A percentile compares a stretch with the other conserved stretches of the same genome.
phyloP scores from a whole-genome alignment of 2,113 vertebrate species.

The Pipra filicauda region DNA sequence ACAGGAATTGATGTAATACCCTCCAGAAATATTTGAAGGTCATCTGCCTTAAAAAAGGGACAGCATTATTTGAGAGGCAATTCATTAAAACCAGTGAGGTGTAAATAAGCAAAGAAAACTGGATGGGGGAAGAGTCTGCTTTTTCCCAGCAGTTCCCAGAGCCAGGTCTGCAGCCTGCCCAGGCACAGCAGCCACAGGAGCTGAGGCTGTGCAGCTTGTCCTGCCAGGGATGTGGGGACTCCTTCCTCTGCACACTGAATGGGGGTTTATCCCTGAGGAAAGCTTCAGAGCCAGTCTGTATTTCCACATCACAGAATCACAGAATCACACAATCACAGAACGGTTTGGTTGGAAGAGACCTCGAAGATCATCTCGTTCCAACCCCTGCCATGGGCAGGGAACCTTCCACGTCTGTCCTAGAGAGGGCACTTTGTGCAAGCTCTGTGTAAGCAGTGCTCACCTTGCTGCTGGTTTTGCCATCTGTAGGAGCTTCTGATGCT shows the following conservation, averaged over 20 bases:
- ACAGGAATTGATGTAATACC: neutral
- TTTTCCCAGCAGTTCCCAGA: neutral
- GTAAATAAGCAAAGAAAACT: neutral
- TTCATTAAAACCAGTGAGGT: neutral
- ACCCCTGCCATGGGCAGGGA: neutral
- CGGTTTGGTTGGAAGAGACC: neutral
- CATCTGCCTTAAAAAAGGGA: neutral
- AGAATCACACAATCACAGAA: neutral
- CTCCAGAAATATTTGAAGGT: conserved; percentile 6
- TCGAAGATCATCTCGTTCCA: neutral
- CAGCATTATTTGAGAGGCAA: neutral
- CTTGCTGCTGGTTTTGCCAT: neutral
- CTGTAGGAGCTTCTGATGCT: neutral
- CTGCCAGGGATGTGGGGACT: rapidly evolving
- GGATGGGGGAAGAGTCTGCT: neutral
- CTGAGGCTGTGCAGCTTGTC: neutral
- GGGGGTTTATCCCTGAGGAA: neutral
- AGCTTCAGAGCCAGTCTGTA: neutral
- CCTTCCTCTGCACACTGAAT: rapidly evolving
- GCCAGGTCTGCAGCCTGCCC: neutral
- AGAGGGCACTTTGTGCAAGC: neutral
- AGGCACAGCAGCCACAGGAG: neutral
- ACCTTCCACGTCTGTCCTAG: neutral
- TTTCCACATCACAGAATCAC: neutral
- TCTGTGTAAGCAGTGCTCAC: rapidly evolving